phyloP scores from a whole-genome alignment of 2,888 invertebrate species.

The Erynnis tages region DNA sequence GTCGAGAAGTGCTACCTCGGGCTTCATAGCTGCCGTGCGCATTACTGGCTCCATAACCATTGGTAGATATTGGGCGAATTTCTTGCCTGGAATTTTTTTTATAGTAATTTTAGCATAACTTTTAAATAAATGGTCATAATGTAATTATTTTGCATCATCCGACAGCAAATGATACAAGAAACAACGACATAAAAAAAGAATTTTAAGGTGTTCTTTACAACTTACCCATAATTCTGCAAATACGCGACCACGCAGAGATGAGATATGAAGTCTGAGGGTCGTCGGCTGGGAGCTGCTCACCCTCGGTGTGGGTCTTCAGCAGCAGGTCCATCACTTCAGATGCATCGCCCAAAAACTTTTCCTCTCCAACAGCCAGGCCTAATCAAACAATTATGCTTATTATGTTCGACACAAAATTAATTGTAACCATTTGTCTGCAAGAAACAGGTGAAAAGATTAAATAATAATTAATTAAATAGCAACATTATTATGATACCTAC shows the following conservation, averaged over 20 bases:
- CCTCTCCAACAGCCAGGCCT: slow-evolving; percentile 88
- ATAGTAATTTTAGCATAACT: not conserved
- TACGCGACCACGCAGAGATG: slow-evolving; percentile 99
- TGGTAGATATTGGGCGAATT: slow-evolving; percentile 95
- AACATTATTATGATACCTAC: too few relatives aligned
- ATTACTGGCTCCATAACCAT: slow-evolving; percentile 98
- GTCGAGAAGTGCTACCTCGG: slow-evolving; percentile 94
- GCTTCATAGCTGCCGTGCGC: slow-evolving; percentile 95
- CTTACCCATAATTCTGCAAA: slow-evolving; percentile 93
- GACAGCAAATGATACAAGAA: too few relatives aligned
- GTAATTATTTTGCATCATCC: not conserved
- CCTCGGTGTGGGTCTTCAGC: slow-evolving; percentile 93
- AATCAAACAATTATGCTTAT: too few relatives aligned
- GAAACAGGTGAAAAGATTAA: not conserved
- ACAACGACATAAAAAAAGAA: too few relatives aligned
- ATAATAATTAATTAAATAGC: too few relatives aligned
- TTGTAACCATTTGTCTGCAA: too few relatives aligned
- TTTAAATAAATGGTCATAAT: not conserved
- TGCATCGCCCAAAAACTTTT: slow-evolving; percentile 94
- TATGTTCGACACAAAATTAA: too few relatives aligned
- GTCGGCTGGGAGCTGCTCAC: slow-evolving; percentile 92
- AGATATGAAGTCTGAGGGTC: slow-evolving; percentile 98
- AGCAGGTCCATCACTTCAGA: slow-evolving; percentile 97
- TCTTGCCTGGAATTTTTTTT: slow-evolving; percentile 78
- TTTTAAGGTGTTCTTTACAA: not conserved